Evolutionary conservation across 2,113 vertebrate genomes (phyloP).

Genomic region (Grantiella picta): DNA sequence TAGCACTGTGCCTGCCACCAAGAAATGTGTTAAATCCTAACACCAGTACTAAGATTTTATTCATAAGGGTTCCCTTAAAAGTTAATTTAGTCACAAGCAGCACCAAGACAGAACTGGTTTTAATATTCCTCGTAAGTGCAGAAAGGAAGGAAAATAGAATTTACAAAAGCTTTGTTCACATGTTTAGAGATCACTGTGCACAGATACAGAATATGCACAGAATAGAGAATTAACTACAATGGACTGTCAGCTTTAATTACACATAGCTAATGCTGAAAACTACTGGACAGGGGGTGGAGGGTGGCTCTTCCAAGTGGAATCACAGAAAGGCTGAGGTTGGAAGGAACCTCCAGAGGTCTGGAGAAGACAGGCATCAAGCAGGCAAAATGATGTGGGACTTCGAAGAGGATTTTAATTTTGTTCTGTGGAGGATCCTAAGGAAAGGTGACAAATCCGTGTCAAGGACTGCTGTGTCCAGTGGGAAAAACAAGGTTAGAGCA

Average conservation of each 20-base stretch:
- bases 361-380: background rate
- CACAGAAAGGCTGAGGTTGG: background rate
- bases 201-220: background rate
- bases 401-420: background rate
- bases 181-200: background rate
- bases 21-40: background rate
- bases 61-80: background rate
- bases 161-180: background rate
- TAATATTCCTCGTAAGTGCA: background rate
- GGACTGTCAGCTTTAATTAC: background rate
- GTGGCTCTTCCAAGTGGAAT: background rate
- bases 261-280: background rate
- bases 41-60: background rate
- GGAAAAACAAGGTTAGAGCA: background rate
- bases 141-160: background rate
- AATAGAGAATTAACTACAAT: background rate
- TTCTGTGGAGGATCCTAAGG: background rate
- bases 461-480: background rate
- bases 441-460: background rate
- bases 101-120: background rate
- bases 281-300: rapidly evolving
- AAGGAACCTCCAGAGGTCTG: background rate
- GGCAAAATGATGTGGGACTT: background rate
- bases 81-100: background rate
- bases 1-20: rapidly evolving